Conservation (phyloP, 2,113 vertebrate species). For the Brachypteracias leptosomus region DNA sequence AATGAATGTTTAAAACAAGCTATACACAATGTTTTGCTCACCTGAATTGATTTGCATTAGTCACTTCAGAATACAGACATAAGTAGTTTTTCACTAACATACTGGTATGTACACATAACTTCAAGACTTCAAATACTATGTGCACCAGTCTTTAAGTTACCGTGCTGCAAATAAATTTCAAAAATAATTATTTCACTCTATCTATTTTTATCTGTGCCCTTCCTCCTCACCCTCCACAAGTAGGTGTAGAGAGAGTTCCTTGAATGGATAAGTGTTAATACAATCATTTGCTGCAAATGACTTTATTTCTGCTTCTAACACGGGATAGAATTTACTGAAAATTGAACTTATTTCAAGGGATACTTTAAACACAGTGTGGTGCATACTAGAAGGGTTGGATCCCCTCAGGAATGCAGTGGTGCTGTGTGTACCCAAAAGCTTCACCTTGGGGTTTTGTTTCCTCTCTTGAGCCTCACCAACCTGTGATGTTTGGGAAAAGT, state of each 20-base stretch:
- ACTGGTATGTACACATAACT: background rate
- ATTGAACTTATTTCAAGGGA: background rate
- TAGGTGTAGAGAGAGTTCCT: background rate
- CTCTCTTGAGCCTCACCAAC: background rate
- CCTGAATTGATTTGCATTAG: background rate
- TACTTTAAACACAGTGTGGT: background rate
- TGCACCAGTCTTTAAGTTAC: background rate
- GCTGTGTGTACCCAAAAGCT: background rate
- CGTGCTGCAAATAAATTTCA: conserved; percentile 21
- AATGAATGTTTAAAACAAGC: background rate
- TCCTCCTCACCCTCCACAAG: background rate
- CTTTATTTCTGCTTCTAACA: background rate
- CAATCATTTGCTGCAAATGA: background rate
- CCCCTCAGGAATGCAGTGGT: background rate
- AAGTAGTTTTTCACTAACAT: background rate
- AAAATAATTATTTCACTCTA: background rate
- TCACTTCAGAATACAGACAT: background rate
- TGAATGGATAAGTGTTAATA: background rate
- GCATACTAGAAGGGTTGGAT: background rate
- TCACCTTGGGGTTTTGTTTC: background rate
- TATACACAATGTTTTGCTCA: background rate
- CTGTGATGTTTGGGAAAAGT: background rate
- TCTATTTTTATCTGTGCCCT: background rate
- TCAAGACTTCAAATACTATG: background rate
- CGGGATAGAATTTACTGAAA: background rate